phyloP scores from a whole-genome alignment of 1,140 invertebrate genomes.

The Aphidius gifuensis region DNA sequence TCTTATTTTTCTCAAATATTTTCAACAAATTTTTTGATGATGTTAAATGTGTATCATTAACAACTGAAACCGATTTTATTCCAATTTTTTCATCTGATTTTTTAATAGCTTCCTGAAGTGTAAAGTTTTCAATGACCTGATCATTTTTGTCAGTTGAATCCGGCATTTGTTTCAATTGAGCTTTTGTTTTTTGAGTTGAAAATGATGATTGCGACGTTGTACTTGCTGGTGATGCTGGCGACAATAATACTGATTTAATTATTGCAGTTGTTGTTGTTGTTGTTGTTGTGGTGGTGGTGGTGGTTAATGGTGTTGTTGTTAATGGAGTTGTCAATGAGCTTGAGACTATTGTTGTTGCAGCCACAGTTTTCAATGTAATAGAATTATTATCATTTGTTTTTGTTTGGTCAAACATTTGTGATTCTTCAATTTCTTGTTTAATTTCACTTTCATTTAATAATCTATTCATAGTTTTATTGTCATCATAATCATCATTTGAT shows the following conservation, averaged over 20 bases:
- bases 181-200: constrained; percentile 38
- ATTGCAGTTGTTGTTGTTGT: neutral
- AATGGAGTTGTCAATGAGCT: neutral
- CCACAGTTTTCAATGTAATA: too few relatives aligned
- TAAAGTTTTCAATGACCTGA: too few relatives aligned
- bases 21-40: too few relatives aligned
- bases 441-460: constrained; percentile 44
- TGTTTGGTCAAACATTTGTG: neutral
- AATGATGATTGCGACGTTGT: constrained; percentile 3
- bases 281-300: neutral
- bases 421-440: constrained; percentile 39
- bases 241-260: neutral
- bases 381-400: neutral
- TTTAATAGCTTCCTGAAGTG: too few relatives aligned
- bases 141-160: constrained; percentile 15
- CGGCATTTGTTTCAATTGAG: constrained; percentile 45
- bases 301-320: neutral
- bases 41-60: too few relatives aligned
- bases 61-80: too few relatives aligned
- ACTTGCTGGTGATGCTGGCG: neutral
- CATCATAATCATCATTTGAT: too few relatives aligned
- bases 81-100: too few relatives aligned
- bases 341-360: neutral
- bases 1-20: too few relatives aligned
- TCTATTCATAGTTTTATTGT: too few relatives aligned